phyloP scores from a whole-genome alignment of 2,797 vertebrate species.

The Pempheris klunzingeri region DNA sequence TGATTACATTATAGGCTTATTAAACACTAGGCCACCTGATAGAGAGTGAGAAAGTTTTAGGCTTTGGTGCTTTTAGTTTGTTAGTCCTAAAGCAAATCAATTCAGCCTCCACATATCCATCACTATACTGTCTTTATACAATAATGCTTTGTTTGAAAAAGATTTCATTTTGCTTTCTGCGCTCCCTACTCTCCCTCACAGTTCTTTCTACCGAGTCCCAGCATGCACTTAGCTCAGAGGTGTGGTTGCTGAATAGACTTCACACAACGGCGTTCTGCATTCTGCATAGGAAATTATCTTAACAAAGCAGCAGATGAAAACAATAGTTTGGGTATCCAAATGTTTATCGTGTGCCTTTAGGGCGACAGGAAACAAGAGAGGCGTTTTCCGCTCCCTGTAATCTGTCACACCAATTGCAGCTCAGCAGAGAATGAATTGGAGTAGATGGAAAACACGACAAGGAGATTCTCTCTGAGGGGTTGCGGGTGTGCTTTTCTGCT shows the following conservation, averaged over 20 bases:
- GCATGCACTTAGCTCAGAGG: constrained; percentile 1
- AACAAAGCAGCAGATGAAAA: constrained; percentile 48
- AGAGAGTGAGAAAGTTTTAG: too few species aligned
- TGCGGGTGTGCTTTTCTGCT: constrained; percentile 2
- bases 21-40: background rate
- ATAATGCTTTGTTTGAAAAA: background rate
- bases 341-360: constrained; percentile 22
- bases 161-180: background rate
- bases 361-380: constrained; percentile 28
- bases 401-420: constrained; percentile 44
- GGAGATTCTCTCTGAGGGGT: constrained; percentile 29
- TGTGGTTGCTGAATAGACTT: constrained; percentile 2
- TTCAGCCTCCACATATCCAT: background rate
- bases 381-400: constrained; percentile 28
- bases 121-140: too few species aligned
- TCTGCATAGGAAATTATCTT: constrained; percentile 28
- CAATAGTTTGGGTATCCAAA: constrained; percentile 40
- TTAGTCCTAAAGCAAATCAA: background rate
- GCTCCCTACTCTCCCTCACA: background rate
- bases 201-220: background rate
- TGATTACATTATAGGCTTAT: background rate
- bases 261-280: background rate
- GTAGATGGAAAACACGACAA: constrained; percentile 50
- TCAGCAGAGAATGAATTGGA: constrained; percentile 32
- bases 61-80: background rate